phyloP scores from a whole-genome alignment of 30 jellyfish, hydroid and myxozoan species.

The Rhopilema esculentum region DNA sequence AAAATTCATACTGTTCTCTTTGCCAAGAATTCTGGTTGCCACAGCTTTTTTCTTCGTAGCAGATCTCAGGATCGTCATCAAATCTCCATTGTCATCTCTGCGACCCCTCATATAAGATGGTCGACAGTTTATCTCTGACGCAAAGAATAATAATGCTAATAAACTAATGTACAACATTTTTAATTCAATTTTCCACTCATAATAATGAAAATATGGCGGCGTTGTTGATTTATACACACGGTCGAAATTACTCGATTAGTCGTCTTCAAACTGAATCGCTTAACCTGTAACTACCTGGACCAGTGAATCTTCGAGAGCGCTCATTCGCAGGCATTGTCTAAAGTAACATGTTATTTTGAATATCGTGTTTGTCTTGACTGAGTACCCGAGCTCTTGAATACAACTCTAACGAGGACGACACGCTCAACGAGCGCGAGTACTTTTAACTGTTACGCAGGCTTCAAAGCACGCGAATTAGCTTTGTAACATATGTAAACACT shows the following conservation, averaged over 20 bases:
- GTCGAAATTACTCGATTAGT: not conserved
- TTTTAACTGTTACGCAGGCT: not conserved
- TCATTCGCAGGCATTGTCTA: not conserved
- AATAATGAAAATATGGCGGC: not conserved
- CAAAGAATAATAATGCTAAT: not conserved
- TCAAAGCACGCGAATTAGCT: not conserved
- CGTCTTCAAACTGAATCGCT: not conserved
- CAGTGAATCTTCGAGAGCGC: not conserved
- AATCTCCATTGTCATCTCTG: not conserved
- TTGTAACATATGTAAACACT: too few species aligned
- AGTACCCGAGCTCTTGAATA: not conserved
- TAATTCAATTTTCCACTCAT: not conserved
- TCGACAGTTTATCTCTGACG: not conserved
- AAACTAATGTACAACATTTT: not conserved
- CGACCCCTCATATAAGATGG: not conserved
- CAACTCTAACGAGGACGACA: not conserved
- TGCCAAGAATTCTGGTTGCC: not conserved
- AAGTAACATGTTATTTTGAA: not conserved
- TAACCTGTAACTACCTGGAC: not conserved
- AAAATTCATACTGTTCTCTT: constrained; percentile 6
- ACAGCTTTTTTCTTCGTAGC: not conserved
- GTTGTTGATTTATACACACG: not conserved
- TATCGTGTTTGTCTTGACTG: not conserved
- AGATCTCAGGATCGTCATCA: not conserved
- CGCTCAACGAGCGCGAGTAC: not conserved